Base-by-base conservation (phyloP, 2,113 vertebrate genomes). In the Callocephalon fimbriatum region DNA sequence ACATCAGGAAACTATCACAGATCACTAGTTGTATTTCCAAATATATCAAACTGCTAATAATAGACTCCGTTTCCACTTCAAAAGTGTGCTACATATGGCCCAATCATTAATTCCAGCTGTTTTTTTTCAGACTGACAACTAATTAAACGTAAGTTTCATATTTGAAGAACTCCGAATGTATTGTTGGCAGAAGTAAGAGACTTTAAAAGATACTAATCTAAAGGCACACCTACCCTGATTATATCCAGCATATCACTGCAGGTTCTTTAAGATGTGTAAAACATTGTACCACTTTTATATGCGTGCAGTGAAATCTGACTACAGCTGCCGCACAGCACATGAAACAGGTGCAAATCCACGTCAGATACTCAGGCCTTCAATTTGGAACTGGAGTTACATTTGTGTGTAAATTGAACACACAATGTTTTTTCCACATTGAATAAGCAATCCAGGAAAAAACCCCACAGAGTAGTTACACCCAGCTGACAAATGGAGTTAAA, bases 1-100 rank as follows among this genome's bases (percentile, higher is more conserved):
- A 93, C 53, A 35, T 27, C 85, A 88, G 81, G 62, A 93, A 96
- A 42, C 51, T 50, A 13, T 85, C 71, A 45, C 22, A 94, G n/a
- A 82, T 61, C 74, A 50, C 62, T 15, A 66, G 50, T 29, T 37
- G 2, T 26, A 86, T 70, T 88, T 82, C 77, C 70, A 93, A 61
- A 80, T 32, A 14, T 32, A 94, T 47, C 58, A 80, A 42, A 59
- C 67, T 82, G 53, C 67, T 94, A 92, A 83, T 66, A 86, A 88
- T 31, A 88, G 70, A 31, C 45, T 83, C 58, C 12, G 66, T 92
- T 90, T 92, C 78, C 67, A 88, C 37, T 45, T 45, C 71, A 93
- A 50, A 88, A 88, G n/a, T 31, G 59, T 86, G 45, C 31, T 79
- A 38, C 27, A 5, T 32, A 65, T 16, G 42, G 59, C 78, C 25